A percentile compares a stretch with the other conserved stretches of the same genome.
These are phyloP conservation scores for Portevinia maculata DNA, from an alignment of 2,888 invertebrate genomes.

Conservation along the genomic window DNA sequence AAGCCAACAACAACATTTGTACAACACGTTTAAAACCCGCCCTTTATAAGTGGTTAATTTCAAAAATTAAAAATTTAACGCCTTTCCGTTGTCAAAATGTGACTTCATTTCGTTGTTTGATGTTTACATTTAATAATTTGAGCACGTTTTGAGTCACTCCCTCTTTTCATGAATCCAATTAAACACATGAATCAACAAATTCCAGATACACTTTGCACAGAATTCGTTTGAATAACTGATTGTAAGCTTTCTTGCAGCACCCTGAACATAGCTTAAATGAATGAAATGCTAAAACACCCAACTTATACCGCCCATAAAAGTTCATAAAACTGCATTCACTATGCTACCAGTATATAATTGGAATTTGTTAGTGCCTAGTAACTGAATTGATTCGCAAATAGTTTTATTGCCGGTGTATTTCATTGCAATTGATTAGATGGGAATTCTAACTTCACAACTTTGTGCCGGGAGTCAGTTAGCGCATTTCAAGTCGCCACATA, in stretches of 20 bases:
- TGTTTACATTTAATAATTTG: neutral
- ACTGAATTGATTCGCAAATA: conserved; percentile 18
- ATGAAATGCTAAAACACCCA: conserved; percentile 1
- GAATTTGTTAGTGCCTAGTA: neutral
- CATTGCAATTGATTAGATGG: conserved; percentile 6
- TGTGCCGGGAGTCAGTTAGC: too few relatives aligned
- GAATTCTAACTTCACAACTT: conserved; percentile 21
- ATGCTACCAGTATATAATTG: conserved; percentile 7
- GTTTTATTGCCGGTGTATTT: conserved; percentile 24
- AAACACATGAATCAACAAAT: conserved; percentile 12
- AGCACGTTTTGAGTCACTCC: conserved; percentile 10
- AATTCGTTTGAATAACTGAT: neutral
- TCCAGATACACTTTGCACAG: neutral
- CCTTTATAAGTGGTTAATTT: too few relatives aligned
- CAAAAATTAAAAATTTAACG: neutral
- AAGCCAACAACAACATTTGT: too few relatives aligned
- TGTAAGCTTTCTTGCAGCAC: neutral
- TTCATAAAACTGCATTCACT: neutral
- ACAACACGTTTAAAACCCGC: too few relatives aligned
- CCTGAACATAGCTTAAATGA: neutral
- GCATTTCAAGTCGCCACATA: neutral
- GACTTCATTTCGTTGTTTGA: neutral
- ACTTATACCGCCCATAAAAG: neutral
- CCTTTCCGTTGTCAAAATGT: neutral
- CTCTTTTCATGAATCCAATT: conserved; percentile 4